Conservation (phyloP, 1,140 invertebrate genomes). For the Drosophila bifasciata region DNA sequence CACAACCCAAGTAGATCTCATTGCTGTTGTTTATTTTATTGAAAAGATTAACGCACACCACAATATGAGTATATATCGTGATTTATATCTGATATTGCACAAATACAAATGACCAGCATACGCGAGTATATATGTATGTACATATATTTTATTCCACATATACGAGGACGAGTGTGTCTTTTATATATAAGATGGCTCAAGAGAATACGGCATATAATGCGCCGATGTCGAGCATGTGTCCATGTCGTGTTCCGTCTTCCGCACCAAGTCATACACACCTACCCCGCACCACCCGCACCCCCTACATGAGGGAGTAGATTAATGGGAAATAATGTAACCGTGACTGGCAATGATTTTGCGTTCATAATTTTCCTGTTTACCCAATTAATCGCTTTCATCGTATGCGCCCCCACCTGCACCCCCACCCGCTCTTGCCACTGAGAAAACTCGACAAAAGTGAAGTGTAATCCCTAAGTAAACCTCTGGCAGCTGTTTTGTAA, state of each 20-base stretch:
- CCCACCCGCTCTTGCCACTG: not conserved
- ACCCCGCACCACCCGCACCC: not conserved
- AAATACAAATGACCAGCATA: constrained; percentile 68
- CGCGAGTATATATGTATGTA: constrained; percentile 58
- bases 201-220: constrained; percentile 11
- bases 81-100: constrained; percentile 72
- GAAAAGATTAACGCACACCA: constrained; percentile 65
- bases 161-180: constrained; percentile 26
- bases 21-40: constrained; percentile 59
- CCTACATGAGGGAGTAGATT: constrained; percentile 24
- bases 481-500: constrained; percentile 8
- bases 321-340: constrained; percentile 35
- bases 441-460: constrained; percentile 1
- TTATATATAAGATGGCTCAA: constrained; percentile 8
- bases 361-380: constrained; percentile 35
- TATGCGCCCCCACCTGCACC: no score
- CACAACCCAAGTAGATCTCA: constrained; percentile 34
- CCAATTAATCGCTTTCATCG: constrained; percentile 4
- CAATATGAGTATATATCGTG: constrained; percentile 47
- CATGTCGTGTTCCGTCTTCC: constrained; percentile 43
- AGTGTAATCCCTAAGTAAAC: constrained; percentile 15
- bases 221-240: constrained; percentile 28
- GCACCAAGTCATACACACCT: constrained; percentile 22
- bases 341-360: constrained; percentile 41
- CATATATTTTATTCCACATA: constrained; percentile 61